Base-by-base conservation (phyloP, 2,888 invertebrate genomes). In the Willowsia nigromaculata region DNA sequence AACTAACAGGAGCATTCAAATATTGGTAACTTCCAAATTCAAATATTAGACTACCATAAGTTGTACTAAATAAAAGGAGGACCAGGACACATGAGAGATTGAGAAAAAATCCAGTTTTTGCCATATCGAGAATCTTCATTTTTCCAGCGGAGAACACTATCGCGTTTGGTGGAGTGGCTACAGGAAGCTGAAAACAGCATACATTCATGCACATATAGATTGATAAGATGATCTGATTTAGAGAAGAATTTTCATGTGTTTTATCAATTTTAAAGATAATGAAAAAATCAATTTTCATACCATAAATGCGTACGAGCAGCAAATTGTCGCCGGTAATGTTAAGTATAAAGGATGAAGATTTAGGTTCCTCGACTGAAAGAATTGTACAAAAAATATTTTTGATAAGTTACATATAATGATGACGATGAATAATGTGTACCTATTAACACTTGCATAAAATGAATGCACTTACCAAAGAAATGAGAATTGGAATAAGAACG, bases 131-230 rank as follows among this genome's bases (percentile, higher is more conserved):
- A 13, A 92, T 90, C 47, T 90, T 90, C 88, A 92, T 89, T 53
- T 96, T 96, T 3, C 96, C 97, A 11, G 97, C 97, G 0, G 97
- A 97, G 25, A 97, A 97, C 0, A 97, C 98, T 6, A 91, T 97
- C 2, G 98, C 98, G 94, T 99, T 99, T 22, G 98, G 98, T 1
- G 98, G 98, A 0, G 98, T 98, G 59, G 98, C 78, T 15, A 91
- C 90, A 22, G 92, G 92, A 25, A 92, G 89, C 90, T 98, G 97
- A n/a, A n/a, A n/a, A n/a, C n/a, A 22, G 18, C 15, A 30, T n/a
- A 74, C n/a, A 30, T n/a, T n/a, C n/a, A n/a, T n/a, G n/a, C n/a
- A 27, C 62, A 62, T 1, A 27, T n/a, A 47, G 7, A 15, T 74
- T 43, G 7, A 47, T 15, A 25, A 22, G 25, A 43, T 13, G 4